These are phyloP conservation scores for Tor tambroides DNA, from an alignment of 2,113 vertebrate species.

Conservation along the genomic window DNA sequence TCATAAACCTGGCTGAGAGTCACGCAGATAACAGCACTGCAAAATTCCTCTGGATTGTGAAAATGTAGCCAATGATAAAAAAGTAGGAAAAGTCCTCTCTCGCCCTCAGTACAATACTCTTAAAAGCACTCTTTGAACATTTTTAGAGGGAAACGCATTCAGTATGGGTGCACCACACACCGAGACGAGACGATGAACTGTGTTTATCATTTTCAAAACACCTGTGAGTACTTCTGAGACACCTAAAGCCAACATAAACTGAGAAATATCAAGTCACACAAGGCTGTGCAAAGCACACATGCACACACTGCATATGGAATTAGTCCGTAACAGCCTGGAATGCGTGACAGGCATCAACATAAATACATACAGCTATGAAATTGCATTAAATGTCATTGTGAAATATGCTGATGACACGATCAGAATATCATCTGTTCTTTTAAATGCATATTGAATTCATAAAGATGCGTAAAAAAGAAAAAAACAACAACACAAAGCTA, in stretches of 20 bases:
- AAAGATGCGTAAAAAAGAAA: slow-evolving; percentile 24
- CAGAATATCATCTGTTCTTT: slow-evolving; percentile 55
- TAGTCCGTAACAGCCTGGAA: background rate
- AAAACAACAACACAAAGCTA: background rate
- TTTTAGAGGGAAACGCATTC: background rate
- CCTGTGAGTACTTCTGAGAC: slow-evolving; percentile 23
- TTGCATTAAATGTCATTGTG: slow-evolving; percentile 35
- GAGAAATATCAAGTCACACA: background rate
- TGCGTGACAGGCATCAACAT: slow-evolving; percentile 34
- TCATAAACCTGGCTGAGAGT: slow-evolving; percentile 41
- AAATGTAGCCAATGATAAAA: slow-evolving; percentile 1
- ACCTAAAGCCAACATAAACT: background rate
- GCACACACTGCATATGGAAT: slow-evolving; percentile 28
- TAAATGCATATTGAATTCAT: slow-evolving; percentile 32
- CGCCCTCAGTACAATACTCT: slow-evolving; percentile 25
- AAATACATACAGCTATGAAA: slow-evolving; percentile 44
- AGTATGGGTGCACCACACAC: background rate
- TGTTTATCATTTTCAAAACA: slow-evolving; percentile 49
- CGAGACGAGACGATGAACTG: background rate
- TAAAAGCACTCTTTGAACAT: slow-evolving; percentile 18
- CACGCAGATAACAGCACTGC: background rate
- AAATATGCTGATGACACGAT: slow-evolving; percentile 45
- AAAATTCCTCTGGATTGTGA: background rate
- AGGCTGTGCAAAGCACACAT: background rate
- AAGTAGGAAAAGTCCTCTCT: slow-evolving; percentile 11